These are phyloP conservation scores for Steinernema khuongi DNA, from an alignment of 1,140 invertebrate genomes.

Conservation along the genomic window DNA sequence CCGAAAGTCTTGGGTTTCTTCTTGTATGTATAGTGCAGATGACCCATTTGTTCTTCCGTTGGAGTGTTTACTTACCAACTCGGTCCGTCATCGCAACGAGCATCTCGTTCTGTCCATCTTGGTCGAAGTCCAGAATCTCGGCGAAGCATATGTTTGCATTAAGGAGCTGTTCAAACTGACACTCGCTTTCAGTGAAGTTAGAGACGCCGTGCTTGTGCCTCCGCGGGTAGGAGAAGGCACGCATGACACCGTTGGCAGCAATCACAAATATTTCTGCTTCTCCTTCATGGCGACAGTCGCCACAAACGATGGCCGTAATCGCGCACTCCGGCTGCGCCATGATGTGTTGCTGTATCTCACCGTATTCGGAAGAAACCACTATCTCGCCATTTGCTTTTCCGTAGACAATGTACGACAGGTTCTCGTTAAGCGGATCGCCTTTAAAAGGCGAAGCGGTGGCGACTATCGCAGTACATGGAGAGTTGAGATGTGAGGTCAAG, in stretches of 20 bases:
- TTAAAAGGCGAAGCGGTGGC: background rate
- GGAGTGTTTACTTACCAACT: constrained; percentile 44
- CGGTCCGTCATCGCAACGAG: constrained; percentile 53
- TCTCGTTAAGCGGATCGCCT: background rate
- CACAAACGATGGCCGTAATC: constrained; percentile 18
- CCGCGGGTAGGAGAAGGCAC: background rate
- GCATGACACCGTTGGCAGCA: constrained; percentile 14
- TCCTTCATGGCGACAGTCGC: background rate
- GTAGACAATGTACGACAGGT: background rate
- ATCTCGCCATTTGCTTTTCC: background rate
- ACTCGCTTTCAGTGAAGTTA: constrained; percentile 3
- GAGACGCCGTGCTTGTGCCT: constrained; percentile 11
- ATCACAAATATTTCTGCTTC: constrained; percentile 18
- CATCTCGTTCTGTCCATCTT: constrained; percentile 42
- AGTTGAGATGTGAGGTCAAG: constrained; percentile 41
- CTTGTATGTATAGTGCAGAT: too few relatives aligned
- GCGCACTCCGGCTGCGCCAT: background rate
- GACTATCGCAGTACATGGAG: constrained; percentile 40
- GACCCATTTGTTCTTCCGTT: constrained; percentile 50
- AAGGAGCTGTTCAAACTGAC: constrained; percentile 38
- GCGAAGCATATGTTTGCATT: constrained; percentile 48
- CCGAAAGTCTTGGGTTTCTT: too few relatives aligned
- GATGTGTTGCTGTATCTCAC: background rate
- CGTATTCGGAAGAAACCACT: background rate
- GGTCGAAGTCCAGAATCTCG: constrained; percentile 49